Base-by-base conservation (phyloP, 2,797 vertebrate genomes). In the Craterocephalus amniculus region DNA sequence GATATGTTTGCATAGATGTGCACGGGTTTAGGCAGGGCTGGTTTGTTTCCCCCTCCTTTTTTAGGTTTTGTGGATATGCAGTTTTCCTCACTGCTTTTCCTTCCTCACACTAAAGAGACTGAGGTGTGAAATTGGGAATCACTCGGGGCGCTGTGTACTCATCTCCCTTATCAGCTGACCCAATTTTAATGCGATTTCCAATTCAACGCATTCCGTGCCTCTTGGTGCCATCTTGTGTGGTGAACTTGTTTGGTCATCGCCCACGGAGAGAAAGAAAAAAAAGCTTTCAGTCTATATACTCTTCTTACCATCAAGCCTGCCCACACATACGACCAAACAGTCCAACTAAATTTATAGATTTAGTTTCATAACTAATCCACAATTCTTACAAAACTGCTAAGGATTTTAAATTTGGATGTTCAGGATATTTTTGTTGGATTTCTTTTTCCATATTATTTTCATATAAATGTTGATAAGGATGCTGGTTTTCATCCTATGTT, bases 91-190 rank as follows among this genome's bases (percentile, higher is more conserved):
- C 45, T 48, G 54, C 70, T 55, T 45, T 14, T 29, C 49, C 57
- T 12, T 40, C 26, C 35, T 34, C 5, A 52, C 27, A 31, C 57
- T 36, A 57, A 63, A 74, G 62, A 62, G 66, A 57, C 63, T 70
- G 74, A 88, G 78, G 84, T 91, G 90, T 93, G 91, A 91, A 91
- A 92, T 91, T 89, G 74, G 73, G 84, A 89, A 74, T 72, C 79
- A 78, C 79, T 90, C 27, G 78, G 52, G 84, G 84, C 61, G 55
- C 85, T 69, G 40, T 76, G 80, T 61, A 55, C 83, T 83, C 67
- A 40, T 82, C 76, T 86, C 61, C 78, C 76, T 88, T 91, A 92
- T 89, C 86, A 74, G 73, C 72, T 55, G 74, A 77, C 68, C 71
- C 69, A 66, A 83, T 92, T 86, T 88, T 85, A 90, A 93, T 88